Evolutionary conservation across 2,797 vertebrate species (phyloP).

Genomic region (Cyclopterus lumpus): DNA sequence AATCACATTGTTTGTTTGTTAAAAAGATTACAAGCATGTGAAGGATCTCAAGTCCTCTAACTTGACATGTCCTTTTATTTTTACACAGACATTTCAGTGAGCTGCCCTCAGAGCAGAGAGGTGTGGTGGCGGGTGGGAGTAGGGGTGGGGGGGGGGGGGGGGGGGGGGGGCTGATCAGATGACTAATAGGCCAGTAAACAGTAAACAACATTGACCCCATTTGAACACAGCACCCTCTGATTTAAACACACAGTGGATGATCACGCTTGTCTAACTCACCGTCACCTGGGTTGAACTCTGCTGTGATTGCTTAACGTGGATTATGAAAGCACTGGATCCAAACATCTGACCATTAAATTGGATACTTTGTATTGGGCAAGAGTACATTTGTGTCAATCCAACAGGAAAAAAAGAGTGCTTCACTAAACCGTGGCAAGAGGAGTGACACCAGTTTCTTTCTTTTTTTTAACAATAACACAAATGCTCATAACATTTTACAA

Average conservation of each 20-base stretch:
- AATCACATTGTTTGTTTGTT: background rate
- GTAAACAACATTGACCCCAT: slow-evolving; percentile 81
- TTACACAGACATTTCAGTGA: slow-evolving; percentile 20
- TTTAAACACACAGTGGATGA: slow-evolving; percentile 32
- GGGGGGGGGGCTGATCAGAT: slow-evolving; percentile 51
- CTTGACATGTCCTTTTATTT: background rate
- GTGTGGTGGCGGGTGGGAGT: background rate
- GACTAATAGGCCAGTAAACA: slow-evolving; percentile 73
- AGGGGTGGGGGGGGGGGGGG: background rate
- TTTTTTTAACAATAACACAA: slow-evolving; percentile 2
- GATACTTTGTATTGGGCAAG: background rate
- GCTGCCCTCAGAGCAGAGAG: slow-evolving; percentile 36
- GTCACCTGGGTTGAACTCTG: slow-evolving; percentile 19
- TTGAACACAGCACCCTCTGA: slow-evolving; percentile 49
- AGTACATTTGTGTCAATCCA: background rate
- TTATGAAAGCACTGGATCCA: background rate
- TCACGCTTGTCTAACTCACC: slow-evolving; percentile 46
- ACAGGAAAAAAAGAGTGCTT: background rate
- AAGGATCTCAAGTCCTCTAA: background rate
- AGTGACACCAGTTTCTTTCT: slow-evolving; percentile 34
- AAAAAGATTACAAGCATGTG: background rate
- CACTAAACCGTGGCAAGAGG: slow-evolving; percentile 1
- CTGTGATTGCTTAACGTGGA: background rate
- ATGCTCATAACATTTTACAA: background rate
- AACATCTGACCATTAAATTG: background rate